Conservation (phyloP, 2,888 invertebrate genomes). For the Parnassius mnemosyne region DNA sequence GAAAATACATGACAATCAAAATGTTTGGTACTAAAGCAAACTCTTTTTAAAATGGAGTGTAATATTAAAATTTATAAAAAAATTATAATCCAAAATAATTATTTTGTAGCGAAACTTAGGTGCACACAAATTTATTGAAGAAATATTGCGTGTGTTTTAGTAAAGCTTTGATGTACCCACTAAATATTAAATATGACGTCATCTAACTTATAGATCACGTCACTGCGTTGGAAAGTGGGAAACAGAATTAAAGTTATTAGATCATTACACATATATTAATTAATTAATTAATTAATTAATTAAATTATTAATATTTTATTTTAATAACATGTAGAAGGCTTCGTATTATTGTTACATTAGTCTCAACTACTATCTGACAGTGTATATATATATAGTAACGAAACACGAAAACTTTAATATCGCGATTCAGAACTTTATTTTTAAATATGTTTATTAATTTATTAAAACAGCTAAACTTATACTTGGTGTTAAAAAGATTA, state of each 20-base stretch:
- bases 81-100: too few relatives aligned
- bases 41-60: too few relatives aligned
- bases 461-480: neutral
- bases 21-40: too few relatives aligned
- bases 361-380: neutral
- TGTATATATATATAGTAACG: conserved; percentile 19
- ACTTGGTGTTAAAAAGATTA: too few relatives aligned
- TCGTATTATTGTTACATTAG: too few relatives aligned
- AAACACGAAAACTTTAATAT: conserved; percentile 9
- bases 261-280: too few relatives aligned
- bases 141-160: conserved; percentile 64
- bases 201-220: conserved; percentile 27
- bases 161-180: conserved; percentile 56
- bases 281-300: too few relatives aligned
- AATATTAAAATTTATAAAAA: neutral
- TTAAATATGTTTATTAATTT: neutral
- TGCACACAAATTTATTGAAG: conserved; percentile 50
- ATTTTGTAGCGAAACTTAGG: conserved; percentile 39
- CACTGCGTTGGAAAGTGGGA: conserved; percentile 42
- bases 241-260: neutral
- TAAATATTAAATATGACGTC: conserved; percentile 33
- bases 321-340: too few relatives aligned
- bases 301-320: too few relatives aligned
- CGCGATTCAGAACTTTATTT: conserved; percentile 17
- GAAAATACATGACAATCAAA: too few relatives aligned